Evolutionary conservation across 2,113 vertebrate species (phyloP).

Genomic region (Laterallus jamaicensis): DNA sequence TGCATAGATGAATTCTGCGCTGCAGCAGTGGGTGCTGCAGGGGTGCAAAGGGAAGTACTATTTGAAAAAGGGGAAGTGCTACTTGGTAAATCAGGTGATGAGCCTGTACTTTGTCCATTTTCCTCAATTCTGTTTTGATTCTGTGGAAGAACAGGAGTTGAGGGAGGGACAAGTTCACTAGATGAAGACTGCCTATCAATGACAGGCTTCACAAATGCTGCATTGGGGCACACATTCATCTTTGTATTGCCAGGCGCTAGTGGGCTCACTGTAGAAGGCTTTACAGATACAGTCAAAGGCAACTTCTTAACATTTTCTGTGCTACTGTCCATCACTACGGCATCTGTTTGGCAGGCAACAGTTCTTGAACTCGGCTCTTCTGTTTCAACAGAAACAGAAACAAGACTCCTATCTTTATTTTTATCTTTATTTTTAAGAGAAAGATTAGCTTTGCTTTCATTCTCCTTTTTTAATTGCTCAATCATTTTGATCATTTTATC

Average conservation of each 20-base stretch:
- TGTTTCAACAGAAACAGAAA: slow-evolving; percentile 85
- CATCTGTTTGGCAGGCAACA: slow-evolving; percentile 88
- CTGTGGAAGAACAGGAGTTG: slow-evolving; percentile 41
- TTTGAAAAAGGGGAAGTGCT: slow-evolving; percentile 50
- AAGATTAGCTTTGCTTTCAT: slow-evolving; percentile 73
- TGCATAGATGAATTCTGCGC: slow-evolving; percentile 71
- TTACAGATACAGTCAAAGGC: slow-evolving; percentile 83
- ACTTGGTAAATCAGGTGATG: slow-evolving; percentile 62
- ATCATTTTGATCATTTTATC: slow-evolving; percentile 89
- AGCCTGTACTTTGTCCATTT: slow-evolving; percentile 84
- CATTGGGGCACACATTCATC: slow-evolving; percentile 62
- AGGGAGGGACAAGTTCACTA: slow-evolving; percentile 74
- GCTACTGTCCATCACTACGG: slow-evolving; percentile 64
- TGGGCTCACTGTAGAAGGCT: slow-evolving; percentile 82
- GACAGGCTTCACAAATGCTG: slow-evolving; percentile 63
- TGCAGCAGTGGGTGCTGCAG: slow-evolving; percentile 37
- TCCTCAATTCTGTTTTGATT: slow-evolving; percentile 79
- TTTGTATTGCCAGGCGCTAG: slow-evolving; percentile 81
- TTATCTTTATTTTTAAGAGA: slow-evolving; percentile 55
- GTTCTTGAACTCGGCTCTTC: slow-evolving; percentile 79
- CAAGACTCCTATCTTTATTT: slow-evolving; percentile 75
- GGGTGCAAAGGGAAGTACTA: slow-evolving; percentile 21
- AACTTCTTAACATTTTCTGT: slow-evolving; percentile 84
- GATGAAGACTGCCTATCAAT: slow-evolving; percentile 82
- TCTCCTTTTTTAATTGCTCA: slow-evolving; percentile 88